Percentiles rank a stretch among this genome's conserved stretches.
These are phyloP conservation scores for Threskiornis aethiopicus DNA, from an alignment of 2,797 vertebrate genomes.

Conservation along the genomic window DNA sequence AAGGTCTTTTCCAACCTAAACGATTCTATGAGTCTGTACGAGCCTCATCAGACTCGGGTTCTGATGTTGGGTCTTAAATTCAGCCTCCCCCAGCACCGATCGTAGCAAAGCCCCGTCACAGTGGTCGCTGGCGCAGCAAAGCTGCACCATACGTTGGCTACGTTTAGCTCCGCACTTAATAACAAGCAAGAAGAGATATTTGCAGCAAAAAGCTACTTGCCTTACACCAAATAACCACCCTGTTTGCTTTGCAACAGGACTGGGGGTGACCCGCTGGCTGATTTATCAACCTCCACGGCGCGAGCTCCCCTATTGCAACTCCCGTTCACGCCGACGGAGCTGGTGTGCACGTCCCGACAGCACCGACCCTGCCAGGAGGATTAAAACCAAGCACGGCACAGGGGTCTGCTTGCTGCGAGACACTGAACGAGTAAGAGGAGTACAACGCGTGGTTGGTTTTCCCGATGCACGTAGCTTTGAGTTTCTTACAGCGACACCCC, in stretches of 20 bases:
- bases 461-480: neutral
- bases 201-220: neutral
- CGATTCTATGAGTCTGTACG: too few species aligned
- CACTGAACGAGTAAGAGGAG: neutral
- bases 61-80: neutral
- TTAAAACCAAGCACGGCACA: neutral
- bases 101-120: fast-evolving
- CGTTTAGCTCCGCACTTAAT: fast-evolving
- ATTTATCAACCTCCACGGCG: neutral
- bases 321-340: neutral
- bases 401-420: neutral
- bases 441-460: neutral
- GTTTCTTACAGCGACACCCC: fast-evolving
- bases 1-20: too few species aligned
- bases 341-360: neutral
- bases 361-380: neutral
- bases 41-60: neutral
- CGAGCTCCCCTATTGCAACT: fast-evolving
- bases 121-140: neutral
- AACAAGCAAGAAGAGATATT: neutral
- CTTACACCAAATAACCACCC: neutral
- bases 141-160: neutral
- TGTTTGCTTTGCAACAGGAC: neutral
- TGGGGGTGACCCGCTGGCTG: neutral
- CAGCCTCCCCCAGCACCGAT: fast-evolving